Conservation (phyloP, 2,797 vertebrate genomes). For the Rhinophrynus dorsalis region DNA sequence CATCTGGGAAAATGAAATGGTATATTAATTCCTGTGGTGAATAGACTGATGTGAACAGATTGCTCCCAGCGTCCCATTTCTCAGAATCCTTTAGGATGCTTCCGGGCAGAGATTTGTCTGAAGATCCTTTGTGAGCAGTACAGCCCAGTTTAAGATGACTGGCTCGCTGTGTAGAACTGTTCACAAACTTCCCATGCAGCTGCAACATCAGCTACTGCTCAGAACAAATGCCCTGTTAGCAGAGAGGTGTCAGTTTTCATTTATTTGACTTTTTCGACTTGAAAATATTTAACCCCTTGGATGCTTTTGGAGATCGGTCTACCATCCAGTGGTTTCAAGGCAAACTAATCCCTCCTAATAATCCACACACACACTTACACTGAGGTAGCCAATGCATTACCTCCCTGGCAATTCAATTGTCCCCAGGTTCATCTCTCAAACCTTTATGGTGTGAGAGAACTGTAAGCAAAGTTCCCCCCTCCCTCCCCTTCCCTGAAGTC, state of each 20-base stretch:
- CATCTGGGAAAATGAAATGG: slow-evolving; percentile 17
- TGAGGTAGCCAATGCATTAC: no score
- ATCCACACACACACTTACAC: no score
- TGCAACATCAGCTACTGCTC: slow-evolving; percentile 4
- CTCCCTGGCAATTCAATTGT: no score
- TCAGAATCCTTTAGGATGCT: slow-evolving; percentile 25
- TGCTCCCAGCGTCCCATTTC: slow-evolving; percentile 22
- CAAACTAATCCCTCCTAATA: no score
- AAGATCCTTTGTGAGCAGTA: slow-evolving; percentile 14
- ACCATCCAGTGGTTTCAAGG: no score
- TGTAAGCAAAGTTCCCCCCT: no score
- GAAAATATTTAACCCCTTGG: no score
- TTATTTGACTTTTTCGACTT: neutral
- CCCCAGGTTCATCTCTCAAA: no score
- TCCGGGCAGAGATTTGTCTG: slow-evolving; percentile 22
- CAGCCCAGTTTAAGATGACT: slow-evolving; percentile 18
- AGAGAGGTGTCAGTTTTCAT: neutral
- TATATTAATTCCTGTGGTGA: slow-evolving; percentile 22
- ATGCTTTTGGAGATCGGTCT: no score
- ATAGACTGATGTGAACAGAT: slow-evolving; percentile 1
- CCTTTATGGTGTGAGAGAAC: no score
- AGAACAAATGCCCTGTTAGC: neutral
- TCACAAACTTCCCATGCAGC: slow-evolving; percentile 23
- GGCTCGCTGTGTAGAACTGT: slow-evolving; percentile 1
- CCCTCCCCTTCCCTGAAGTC: no score